Conservation (phyloP, 2,888 invertebrate genomes). For the Anthophora plumipes region DNA sequence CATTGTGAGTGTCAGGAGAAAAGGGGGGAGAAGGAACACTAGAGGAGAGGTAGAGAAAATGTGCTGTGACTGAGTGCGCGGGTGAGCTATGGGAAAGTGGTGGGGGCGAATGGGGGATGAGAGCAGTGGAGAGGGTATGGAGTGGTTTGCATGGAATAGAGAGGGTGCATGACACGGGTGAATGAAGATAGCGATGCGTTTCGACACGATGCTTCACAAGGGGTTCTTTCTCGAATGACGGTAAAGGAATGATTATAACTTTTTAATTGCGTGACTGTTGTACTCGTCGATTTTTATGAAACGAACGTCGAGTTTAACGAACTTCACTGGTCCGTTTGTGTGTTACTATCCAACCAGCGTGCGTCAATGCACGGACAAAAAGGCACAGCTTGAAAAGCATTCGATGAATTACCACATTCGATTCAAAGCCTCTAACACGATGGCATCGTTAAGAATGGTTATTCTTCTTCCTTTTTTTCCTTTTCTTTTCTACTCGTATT, state of each 20-base stretch:
- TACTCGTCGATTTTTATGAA: not conserved
- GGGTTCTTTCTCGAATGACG: slow-evolving; percentile 34
- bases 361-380: not conserved
- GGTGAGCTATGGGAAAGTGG: slow-evolving; percentile 15
- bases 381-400: slow-evolving; percentile 11
- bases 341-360: not conserved
- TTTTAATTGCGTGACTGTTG: slow-evolving; percentile 6
- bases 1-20: slow-evolving; percentile 10
- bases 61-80: slow-evolving; percentile 31
- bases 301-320: slow-evolving; percentile 9
- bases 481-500: not conserved
- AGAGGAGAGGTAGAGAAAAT: not conserved
- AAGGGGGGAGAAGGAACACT: not conserved
- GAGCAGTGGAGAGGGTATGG: not conserved
- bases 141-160: slow-evolving; percentile 9
- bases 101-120: not conserved
- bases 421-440: not conserved
- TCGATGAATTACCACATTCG: slow-evolving; percentile 26
- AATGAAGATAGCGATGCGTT: slow-evolving; percentile 51
- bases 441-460: not conserved
- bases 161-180: slow-evolving; percentile 29
- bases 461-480: too few relatives aligned
- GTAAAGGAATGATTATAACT: slow-evolving; percentile 46
- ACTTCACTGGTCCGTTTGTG: not conserved
- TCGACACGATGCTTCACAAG: slow-evolving; percentile 37